Evolutionary conservation across 2,888 invertebrate genomes (phyloP).

Genomic region (Rotaria macrura): DNA sequence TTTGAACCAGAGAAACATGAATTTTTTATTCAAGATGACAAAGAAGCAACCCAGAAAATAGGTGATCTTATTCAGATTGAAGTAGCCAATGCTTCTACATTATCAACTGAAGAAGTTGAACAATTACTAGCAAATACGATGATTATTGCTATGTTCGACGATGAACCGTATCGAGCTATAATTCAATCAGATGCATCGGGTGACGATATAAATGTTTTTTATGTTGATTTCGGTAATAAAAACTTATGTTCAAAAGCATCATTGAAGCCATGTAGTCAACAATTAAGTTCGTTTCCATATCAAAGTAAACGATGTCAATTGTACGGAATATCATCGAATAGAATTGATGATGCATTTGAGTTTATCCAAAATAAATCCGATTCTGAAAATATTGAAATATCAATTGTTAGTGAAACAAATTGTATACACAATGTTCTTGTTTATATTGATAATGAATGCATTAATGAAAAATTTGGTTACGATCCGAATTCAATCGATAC

Average conservation of each 20-base stretch:
- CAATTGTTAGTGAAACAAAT: not conserved
- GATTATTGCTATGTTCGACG: not conserved
- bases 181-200: not conserved
- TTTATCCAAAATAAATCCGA: not conserved
- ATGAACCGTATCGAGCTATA: not conserved
- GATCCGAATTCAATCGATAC: not conserved
- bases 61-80: not conserved
- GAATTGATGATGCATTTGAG: not conserved
- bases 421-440: not conserved
- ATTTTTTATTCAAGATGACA: not conserved
- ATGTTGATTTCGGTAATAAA: not conserved
- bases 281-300: not conserved
- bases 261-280: not conserved
- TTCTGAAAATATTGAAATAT: not conserved
- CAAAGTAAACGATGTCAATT: not conserved
- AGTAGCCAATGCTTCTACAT: not conserved
- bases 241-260: not conserved
- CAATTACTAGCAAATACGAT: not conserved
- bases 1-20: not conserved
- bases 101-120: not conserved
- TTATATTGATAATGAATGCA: not conserved
- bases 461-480: slow-evolving; percentile 19
- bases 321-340: not conserved
- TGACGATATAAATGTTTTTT: not conserved
- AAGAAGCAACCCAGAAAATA: not conserved